These are phyloP conservation scores for Drosophila pseudotalamancana DNA, from an alignment of 2,888 invertebrate species.

Conservation along the genomic window DNA sequence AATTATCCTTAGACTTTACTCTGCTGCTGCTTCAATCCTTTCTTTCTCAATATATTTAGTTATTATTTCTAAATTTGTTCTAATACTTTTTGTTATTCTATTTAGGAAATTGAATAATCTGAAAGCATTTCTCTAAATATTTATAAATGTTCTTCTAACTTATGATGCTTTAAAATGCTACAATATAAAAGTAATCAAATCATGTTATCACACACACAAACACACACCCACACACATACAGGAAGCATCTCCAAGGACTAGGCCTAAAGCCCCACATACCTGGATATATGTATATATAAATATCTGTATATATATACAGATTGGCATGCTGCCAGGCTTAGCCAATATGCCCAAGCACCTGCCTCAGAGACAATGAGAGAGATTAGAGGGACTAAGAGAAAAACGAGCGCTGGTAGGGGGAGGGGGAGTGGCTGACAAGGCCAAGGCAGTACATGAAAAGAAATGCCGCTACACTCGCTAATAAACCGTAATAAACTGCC, in stretches of 20 bases:
- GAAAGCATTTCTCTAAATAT: no score
- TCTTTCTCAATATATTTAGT: no score
- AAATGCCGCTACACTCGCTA: slow-evolving; percentile 59
- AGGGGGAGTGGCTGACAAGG: slow-evolving; percentile 34
- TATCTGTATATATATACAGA: slow-evolving; percentile 7
- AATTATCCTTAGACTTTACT: no score
- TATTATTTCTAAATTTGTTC: no score
- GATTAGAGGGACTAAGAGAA: background rate
- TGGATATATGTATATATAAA: background rate
- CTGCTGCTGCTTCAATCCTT: no score
- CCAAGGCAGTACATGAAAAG: slow-evolving; percentile 53
- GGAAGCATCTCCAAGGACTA: slow-evolving; percentile 4
- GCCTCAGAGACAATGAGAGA: slow-evolving; percentile 4
- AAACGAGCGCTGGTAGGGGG: background rate
- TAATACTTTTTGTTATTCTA: no score
- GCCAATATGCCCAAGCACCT: slow-evolving; percentile 32
- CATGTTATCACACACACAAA: background rate
- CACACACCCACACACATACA: background rate
- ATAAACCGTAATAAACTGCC: slow-evolving; percentile 76
- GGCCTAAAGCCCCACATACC: background rate
- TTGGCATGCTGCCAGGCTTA: slow-evolving; percentile 43
- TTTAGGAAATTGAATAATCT: no score
- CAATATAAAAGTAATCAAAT: slow-evolving; percentile 13
- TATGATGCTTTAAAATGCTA: slow-evolving; percentile 1
- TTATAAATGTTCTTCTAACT: background rate